Evolutionary conservation across 2,888 invertebrate genomes (phyloP), one percentile per base, ranked within the genome.

Genomic region (Homarus gammarus): DNA sequence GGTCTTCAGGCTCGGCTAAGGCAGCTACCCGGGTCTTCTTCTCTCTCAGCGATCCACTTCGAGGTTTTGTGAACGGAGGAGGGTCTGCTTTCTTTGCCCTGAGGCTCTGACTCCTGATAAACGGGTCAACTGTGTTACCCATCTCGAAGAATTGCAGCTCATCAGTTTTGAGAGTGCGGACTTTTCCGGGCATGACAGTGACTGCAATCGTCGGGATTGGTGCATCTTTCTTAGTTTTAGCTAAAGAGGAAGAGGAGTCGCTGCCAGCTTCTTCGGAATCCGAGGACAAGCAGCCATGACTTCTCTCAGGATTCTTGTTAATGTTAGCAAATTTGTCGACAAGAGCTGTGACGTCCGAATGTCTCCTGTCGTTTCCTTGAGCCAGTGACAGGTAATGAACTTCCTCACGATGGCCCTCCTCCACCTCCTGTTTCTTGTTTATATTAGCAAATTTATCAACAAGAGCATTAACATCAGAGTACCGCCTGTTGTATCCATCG

Each of bases 11-110:
- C 18, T 33, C 56, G 2, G 33, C 33, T 36, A 78, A 27, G 10
- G 51, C 27, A 12, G 12, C 27, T 2, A 6, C 36, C 22, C 56
- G 10, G 33, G 27, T 78, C 36, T 78, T 78, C 49, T 70, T 83
- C 40, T 83, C 87, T 31, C 87, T 44, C 72, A 87, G 31, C 8
- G 87, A 87, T n/a, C 87, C 87, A n/a, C 44, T 49, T 12, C 87
- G 84, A 33, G 77, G 78, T 33, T 87, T 31, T 12, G 61, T 8
- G 61, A 87, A 87, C 12, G 73, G 64, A 18, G 73, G 56, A 12
- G 82, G 49, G n/a, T 82, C 82, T 1, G 51, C 38, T 64, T 87
- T 87, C 75, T 87, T 87, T 33, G 33, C 61, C 44, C 87, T 51
- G 33, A 87, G 82, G 18, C 82, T 82, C 38, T 87, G 87, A n/a